Base-by-base conservation (phyloP, 2,113 vertebrate genomes). In the Trachemys scripta region DNA sequence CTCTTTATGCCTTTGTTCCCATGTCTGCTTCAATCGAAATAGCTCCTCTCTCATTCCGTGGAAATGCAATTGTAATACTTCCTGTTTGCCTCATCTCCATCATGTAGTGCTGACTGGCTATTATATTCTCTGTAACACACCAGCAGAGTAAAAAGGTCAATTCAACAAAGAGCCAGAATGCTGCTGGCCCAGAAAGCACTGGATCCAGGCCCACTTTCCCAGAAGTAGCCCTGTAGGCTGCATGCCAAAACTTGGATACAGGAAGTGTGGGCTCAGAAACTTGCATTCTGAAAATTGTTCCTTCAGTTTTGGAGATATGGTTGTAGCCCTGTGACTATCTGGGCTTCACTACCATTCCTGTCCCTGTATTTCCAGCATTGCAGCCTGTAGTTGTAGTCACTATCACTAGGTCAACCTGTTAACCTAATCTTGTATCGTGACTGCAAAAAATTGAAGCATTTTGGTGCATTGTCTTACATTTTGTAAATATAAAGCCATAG, bases 291-390 rank as follows among this genome's bases (percentile, higher is more conserved):
- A 90, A 92, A 82, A 59, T 16, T 1, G 16, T 89, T 76, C 47
- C 24, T 29, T 47, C 0, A 0, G 2, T 86, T 94, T 72, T 80
- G 51, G 35, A 80, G 54, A 9, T 3, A n/a, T 82, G 56, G 0
- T 0, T 42, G 84, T 81, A 79, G 6, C 57, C 16, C 29, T 93
- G 5, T 4, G 2, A 50, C 3, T 75, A 47, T 76, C 19, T 54
- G 0, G n/a, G 57, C 2, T 49, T 51, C 75, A 35, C n/a, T 93
- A 3, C 10, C 57, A 0, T 31, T 16, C 53, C 51, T 90, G 0
- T 2, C 10, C 31, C 38, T 49, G 54, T 72, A 3, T 88, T 13
- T 80, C 35, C 45, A 2, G 22, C 0, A 0, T 51, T 29, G 42
- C 2, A 22, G 81, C 87, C 45, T 1, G 19, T 29, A 79, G 89